phyloP scores from a whole-genome alignment of 1,140 invertebrate genomes.

The Temnothorax curvispinosus region DNA sequence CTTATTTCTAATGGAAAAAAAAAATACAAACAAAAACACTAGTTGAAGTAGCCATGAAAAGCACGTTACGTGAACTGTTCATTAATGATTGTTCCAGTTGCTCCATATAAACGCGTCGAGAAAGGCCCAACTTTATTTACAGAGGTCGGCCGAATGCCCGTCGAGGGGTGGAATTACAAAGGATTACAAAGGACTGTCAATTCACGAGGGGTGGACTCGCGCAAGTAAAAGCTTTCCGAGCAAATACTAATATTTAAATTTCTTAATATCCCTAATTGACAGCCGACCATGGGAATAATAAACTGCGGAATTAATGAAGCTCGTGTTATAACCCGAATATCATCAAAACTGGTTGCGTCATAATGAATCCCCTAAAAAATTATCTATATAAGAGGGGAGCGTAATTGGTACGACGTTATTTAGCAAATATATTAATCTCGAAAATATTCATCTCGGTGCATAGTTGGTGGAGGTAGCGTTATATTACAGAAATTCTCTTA shows the following conservation, averaged over 20 bases:
- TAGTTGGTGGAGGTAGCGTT: not conserved
- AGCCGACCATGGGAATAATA: not conserved
- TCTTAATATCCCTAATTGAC: conserved; percentile 25
- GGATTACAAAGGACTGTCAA: too few species aligned
- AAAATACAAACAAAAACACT: conserved; percentile 6
- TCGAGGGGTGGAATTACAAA: not conserved
- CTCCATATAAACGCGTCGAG: not conserved
- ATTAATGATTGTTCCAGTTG: conserved; percentile 28
- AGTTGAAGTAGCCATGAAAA: conserved; percentile 12
- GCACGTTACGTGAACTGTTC: conserved; percentile 6
- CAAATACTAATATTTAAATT: conserved; percentile 22
- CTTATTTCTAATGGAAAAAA: not conserved
- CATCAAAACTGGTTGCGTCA: not conserved
- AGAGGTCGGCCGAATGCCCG: not conserved
- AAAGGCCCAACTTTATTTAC: not conserved
- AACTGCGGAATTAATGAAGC: not conserved
- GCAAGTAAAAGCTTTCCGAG: not conserved
- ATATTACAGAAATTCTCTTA: not conserved
- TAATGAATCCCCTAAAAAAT: not conserved
- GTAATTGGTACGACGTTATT: not conserved
- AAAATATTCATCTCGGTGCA: too few species aligned
- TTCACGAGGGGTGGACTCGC: not conserved
- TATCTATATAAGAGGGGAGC: not conserved
- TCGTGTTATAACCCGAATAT: not conserved
- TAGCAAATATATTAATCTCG: not conserved